These are phyloP conservation scores for Heliopora coerulea DNA, from an alignment of 92 coral and sea anemone species.

Conservation along the genomic window DNA sequence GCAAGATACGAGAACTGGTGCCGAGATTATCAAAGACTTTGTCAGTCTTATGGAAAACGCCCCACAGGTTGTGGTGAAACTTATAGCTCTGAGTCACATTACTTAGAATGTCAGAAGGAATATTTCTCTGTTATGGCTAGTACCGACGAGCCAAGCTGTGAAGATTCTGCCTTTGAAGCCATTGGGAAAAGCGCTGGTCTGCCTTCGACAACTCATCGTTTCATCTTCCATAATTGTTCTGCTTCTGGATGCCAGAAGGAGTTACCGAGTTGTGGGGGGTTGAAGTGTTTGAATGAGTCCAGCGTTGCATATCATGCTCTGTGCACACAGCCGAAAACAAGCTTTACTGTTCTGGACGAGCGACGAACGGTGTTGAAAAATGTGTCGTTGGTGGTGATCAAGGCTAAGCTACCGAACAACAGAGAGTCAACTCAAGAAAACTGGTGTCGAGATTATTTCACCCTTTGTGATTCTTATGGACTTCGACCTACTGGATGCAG, in stretches of 20 bases:
- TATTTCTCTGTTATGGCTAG: slow-evolving; percentile 6
- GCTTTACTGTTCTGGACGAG: slow-evolving; percentile 21
- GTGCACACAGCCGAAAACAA: slow-evolving; percentile 15
- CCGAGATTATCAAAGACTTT: slow-evolving; percentile 56
- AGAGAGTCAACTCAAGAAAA: slow-evolving; percentile 48
- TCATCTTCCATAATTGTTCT: neutral
- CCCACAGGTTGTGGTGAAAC: slow-evolving; percentile 50
- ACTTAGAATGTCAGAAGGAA: neutral
- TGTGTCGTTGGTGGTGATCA: slow-evolving; percentile 26
- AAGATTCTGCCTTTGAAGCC: neutral
- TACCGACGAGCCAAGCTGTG: slow-evolving; percentile 17
- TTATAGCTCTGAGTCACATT: neutral
- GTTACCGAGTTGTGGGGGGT: neutral
- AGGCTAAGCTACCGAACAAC: slow-evolving; percentile 46
- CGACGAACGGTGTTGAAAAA: neutral
- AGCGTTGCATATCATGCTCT: slow-evolving; percentile 5
- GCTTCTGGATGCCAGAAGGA: slow-evolving; percentile 2
- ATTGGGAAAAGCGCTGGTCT: neutral
- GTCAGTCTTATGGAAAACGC: slow-evolving; percentile 49
- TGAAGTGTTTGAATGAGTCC: neutral
- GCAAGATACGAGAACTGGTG: slow-evolving; percentile 61
- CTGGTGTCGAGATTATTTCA: slow-evolving; percentile 62
- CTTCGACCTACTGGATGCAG: slow-evolving; percentile 55
- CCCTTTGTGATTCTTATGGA: slow-evolving; percentile 59
- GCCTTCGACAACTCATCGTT: neutral